phyloP scores from a whole-genome alignment of 2,888 invertebrate species.

The Trilocha varians region DNA sequence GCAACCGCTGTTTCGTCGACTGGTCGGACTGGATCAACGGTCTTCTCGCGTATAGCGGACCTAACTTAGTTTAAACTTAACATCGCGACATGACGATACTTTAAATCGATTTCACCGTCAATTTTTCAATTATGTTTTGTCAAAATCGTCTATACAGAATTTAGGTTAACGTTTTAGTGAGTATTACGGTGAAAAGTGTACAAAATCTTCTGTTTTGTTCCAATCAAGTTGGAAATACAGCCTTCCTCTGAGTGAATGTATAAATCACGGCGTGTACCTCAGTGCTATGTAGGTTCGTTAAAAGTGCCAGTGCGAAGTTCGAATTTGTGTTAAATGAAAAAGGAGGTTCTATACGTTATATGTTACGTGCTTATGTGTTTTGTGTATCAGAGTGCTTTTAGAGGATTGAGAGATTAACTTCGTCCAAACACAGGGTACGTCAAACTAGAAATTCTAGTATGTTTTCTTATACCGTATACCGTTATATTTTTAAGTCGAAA shows the following conservation, averaged over 20 bases:
- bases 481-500: not conserved
- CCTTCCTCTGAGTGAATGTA: constrained; percentile 56
- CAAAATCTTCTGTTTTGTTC: constrained; percentile 25
- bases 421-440: constrained; percentile 58
- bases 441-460: not conserved
- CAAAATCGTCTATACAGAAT: constrained; percentile 44
- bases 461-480: not conserved
- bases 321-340: constrained; percentile 53
- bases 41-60: constrained; percentile 60
- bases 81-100: constrained; percentile 53
- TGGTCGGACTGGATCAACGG: constrained; percentile 67
- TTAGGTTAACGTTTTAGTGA: constrained; percentile 33
- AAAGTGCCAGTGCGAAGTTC: constrained; percentile 64
- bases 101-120: constrained; percentile 41
- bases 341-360: constrained; percentile 39
- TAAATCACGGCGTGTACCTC: constrained; percentile 61
- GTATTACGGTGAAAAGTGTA: constrained; percentile 35
- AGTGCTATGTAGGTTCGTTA: constrained; percentile 58
- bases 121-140: constrained; percentile 50
- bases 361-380: constrained; percentile 38
- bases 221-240: constrained; percentile 33
- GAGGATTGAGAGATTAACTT: constrained; percentile 52
- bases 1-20: constrained; percentile 56
- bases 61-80: constrained; percentile 68
- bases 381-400: constrained; percentile 35